Evolutionary conservation across 2,888 invertebrate species (phyloP), one percentile per base, ranked within the genome.

Genomic region (Ectemnius continuus): DNA sequence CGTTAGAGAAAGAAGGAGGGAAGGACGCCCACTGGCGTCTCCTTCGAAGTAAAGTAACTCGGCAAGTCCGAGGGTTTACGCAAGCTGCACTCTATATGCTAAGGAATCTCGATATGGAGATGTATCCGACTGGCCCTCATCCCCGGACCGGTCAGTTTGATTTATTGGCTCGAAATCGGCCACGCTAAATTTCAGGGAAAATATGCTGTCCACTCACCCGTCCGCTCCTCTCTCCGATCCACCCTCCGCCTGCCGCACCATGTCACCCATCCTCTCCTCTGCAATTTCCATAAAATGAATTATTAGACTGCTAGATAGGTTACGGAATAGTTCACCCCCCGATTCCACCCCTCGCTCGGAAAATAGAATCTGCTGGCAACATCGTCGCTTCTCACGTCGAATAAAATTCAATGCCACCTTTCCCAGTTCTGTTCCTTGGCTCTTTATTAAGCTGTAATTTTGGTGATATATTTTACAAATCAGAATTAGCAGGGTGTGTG

Each of bases 151-250:
- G 89, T 90, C 90, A 89, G 87, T 90, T 89, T 90, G 90, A 90
- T 90, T 90, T 90, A 90, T 89, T 84, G 87, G 89, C 80, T 76
- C 84, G 86, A 84, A 86, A 88, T 88, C 87, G 86, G 85, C 83
- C 84, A 81, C 84, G 87, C 86, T 86, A 89, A 90, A 90, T 89
- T 90, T 90, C 86, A 76, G 84, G 84, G 82, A 89, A 90, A 90
- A 90, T 90, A 90, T 89, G 90, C 88, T 88, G 82, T 79, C 70
- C 61, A 62, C 26, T 65, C 57, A 57, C 26, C 64, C 52, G 26
- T 20, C 26, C 60, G 45, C 23, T 36, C 47, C 28, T 61, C 46
- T 73, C 70, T 69, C 5, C 71, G 73, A n/a, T n/a, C 71, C 71
- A 62, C 61, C 68, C 70, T 45, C 28, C 46, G 52, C 52, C 52